Percentiles rank a stretch among this genome's conserved stretches.
Conservation (phyloP, 2,888 invertebrate genomes). For the Toxonevra muliebris region DNA sequence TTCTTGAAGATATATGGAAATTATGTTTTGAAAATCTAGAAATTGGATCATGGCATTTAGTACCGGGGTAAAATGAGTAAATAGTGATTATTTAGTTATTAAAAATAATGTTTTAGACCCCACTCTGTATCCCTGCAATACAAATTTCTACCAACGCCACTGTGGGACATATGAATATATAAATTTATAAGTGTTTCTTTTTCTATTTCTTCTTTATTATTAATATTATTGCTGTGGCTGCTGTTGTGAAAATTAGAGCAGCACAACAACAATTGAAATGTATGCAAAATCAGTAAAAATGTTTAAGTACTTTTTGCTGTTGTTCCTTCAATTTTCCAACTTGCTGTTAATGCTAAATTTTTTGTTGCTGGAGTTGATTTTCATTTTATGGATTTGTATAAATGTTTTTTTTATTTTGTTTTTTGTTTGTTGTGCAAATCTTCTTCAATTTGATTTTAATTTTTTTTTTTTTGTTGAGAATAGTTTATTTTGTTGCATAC, state of each 20-base stretch:
- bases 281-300: background rate
- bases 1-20: too few species aligned
- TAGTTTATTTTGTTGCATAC: background rate
- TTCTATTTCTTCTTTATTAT: background rate
- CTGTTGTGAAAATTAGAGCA: background rate
- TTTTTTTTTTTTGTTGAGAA: background rate
- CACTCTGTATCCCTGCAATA: too few species aligned
- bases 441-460: background rate
- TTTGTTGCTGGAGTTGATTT: too few species aligned
- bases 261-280: background rate
- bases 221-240: background rate
- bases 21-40: too few species aligned
- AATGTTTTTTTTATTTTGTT: too few species aligned
- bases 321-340: slow-evolving; percentile 1
- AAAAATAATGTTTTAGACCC: too few species aligned
- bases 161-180: too few species aligned
- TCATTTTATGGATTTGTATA: too few species aligned
- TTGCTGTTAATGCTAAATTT: background rate
- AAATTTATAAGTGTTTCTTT: background rate
- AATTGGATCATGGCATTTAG: too few species aligned
- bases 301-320: background rate
- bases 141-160: too few species aligned
- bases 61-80: too few species aligned
- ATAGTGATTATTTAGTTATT: too few species aligned
- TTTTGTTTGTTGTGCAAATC: background rate